Evolutionary conservation across 2,797 vertebrate species (phyloP).

Genomic region (Eulemur mongoz): DNA sequence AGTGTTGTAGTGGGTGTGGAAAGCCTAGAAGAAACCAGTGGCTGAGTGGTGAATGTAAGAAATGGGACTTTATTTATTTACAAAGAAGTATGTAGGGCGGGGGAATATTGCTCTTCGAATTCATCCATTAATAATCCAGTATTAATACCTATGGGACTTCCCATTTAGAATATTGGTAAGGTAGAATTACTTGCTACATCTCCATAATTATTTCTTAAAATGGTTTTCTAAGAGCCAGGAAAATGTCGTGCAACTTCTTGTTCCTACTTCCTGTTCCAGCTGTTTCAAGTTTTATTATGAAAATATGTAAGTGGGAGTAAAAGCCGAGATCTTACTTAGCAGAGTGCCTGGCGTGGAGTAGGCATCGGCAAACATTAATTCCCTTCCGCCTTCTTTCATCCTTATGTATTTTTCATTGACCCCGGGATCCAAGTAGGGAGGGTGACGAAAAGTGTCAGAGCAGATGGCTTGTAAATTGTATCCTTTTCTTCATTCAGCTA

Average conservation of each 20-base stretch:
- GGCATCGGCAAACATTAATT: not conserved
- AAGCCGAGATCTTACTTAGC: not conserved
- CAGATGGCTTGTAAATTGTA: not conserved
- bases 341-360: not conserved
- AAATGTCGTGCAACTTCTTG: not conserved
- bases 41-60: not conserved
- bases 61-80: not conserved
- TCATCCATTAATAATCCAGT: not conserved
- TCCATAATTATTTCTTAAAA: constrained; percentile 49
- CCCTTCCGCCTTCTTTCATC: not conserved
- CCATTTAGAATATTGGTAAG: not conserved
- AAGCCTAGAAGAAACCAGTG: not conserved
- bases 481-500: not conserved
- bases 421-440: not conserved
- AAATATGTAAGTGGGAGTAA: not conserved
- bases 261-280: constrained; percentile 12
- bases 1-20: not conserved
- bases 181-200: not conserved
- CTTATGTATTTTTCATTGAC: not conserved
- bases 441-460: not conserved
- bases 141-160: not conserved
- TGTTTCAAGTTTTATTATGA: constrained; percentile 17
- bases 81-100: not conserved
- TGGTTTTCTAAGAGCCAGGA: constrained; percentile 32
- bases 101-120: not conserved